Evolutionary conservation across 2,888 invertebrate genomes (phyloP), one percentile per base, ranked within the genome.

Genomic region (Nemurella pictetii): DNA sequence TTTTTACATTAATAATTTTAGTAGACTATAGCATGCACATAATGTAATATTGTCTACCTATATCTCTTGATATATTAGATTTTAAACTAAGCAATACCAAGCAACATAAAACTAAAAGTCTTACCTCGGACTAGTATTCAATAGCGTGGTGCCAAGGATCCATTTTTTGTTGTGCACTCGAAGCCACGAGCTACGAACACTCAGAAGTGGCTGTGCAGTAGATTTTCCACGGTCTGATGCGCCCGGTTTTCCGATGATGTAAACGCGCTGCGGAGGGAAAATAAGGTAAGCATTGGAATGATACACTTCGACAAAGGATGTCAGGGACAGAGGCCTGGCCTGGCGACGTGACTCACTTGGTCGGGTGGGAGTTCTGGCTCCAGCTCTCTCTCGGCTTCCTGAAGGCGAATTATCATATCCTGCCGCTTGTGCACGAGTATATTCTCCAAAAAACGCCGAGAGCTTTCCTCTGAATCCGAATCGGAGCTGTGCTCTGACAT

Each of bases 111-210:
- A 32, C 30, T 26, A 28, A 83, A 36, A 36, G 1, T 83, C 90
- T 90, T 86, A 91, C 90, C 89, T 87, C 7, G 87, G 86, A 0
- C 89, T 88, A 83, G 85, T 87, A 84, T 90, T 91, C 28, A 87
- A 84, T 7, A 90, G 30, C 29, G 87, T 85, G 55, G 88, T 87
- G 25, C 90, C 89, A 36, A 90, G 36, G n/a, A 91, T 86, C 90
- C 90, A 90, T 83, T 90, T 89, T 55, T 89, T 88, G 83, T 88
- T 88, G 25, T 89, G 84, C 15, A 90, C 84, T n/a, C 88, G 87
- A 74, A 90, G 90, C 90, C 90, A 90, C 0, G 55, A 78, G 30
- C 29, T 29, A 3, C n/a, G 28, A 1, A 78, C 30, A 12, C 30
- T 78, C 29, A 78, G 29, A 30, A 30, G 30, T 25, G n/a, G 78